Percentiles rank a stretch among this genome's conserved stretches.
Conservation (phyloP, 2,888 invertebrate genomes). For the Junonia oenone region DNA sequence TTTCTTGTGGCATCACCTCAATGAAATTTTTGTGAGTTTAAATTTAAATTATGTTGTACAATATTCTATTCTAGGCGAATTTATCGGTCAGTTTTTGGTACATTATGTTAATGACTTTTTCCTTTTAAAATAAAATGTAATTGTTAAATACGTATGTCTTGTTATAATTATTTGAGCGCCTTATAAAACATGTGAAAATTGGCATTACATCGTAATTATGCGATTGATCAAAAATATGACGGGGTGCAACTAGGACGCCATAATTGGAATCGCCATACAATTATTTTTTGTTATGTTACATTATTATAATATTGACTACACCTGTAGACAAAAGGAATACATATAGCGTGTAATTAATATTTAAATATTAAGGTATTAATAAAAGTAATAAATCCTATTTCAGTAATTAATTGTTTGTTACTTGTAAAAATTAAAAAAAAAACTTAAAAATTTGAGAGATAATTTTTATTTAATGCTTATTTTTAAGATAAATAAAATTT, state of each 20-base stretch:
- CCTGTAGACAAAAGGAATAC: not conserved
- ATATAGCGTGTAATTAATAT: not conserved
- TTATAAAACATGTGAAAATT: too few relatives aligned
- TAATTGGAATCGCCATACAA: not conserved
- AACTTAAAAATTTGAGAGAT: not conserved
- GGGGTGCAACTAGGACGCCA: not conserved
- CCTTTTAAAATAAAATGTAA: too few relatives aligned
- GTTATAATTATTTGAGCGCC: too few relatives aligned
- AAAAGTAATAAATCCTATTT: not conserved
- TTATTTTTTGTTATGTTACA: not conserved
- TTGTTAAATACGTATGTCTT: too few relatives aligned
- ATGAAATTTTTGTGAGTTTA: too few relatives aligned
- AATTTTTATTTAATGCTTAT: not conserved
- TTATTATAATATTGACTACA: not conserved
- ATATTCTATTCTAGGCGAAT: too few relatives aligned
- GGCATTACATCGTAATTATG: too few relatives aligned
- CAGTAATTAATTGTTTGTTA: not conserved
- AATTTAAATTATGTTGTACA: too few relatives aligned
- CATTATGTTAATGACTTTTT: too few relatives aligned
- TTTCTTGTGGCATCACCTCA: too few relatives aligned
- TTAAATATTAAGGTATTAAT: not conserved
- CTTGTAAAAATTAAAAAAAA: too few relatives aligned
- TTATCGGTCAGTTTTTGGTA: too few relatives aligned
- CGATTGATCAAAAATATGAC: not conserved
- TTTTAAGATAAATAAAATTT: not conserved